A percentile compares a stretch with the other conserved stretches of the same genome.
Conservation (phyloP, 92 coral and sea anemone genomes). For the Phenganax stokvisi region DNA sequence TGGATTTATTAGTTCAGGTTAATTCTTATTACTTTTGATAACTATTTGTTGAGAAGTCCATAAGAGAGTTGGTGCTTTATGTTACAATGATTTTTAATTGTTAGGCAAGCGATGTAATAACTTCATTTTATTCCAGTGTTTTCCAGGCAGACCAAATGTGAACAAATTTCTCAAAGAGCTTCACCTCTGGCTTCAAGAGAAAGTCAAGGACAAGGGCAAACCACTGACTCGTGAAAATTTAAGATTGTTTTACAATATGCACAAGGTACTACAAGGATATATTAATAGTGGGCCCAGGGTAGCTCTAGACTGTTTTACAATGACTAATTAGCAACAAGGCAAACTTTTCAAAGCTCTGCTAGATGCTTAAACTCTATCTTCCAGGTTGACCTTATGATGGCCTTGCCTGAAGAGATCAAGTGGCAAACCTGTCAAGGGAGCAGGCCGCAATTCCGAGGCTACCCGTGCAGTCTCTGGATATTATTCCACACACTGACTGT, state of each 20-base stretch:
- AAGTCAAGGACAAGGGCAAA: slow-evolving; percentile 3
- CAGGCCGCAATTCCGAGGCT: slow-evolving; percentile 74
- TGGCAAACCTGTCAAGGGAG: slow-evolving; percentile 92
- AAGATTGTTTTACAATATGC: slow-evolving; percentile 23
- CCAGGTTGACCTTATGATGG: slow-evolving; percentile 27
- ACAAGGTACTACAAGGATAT: slow-evolving; percentile 3
- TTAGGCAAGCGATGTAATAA: neutral
- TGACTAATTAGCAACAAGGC: neutral
- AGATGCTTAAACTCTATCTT: neutral
- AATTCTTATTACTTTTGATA: neutral
- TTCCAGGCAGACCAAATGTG: slow-evolving; percentile 66
- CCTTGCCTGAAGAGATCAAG: slow-evolving; percentile 48
- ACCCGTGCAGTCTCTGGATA: slow-evolving; percentile 88
- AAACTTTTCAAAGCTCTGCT: neutral
- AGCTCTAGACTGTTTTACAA: neutral
- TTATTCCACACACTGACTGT: slow-evolving; percentile 90
- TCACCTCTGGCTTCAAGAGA: slow-evolving; percentile 39
- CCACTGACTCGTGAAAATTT: slow-evolving; percentile 7
- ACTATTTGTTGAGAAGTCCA: neutral
- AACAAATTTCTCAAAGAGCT: slow-evolving; percentile 47
- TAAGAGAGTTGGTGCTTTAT: neutral
- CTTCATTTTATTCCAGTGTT: slow-evolving; percentile 58
- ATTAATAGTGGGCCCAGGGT: neutral
- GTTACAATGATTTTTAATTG: no score
- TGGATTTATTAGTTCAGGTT: slow-evolving; percentile 68